A percentile compares a stretch with the other conserved stretches of the same genome.
These are phyloP conservation scores for Axinella damicornis DNA, from an alignment of 37 sponge, comb jelly and placozoan species.

Conservation along the genomic window DNA sequence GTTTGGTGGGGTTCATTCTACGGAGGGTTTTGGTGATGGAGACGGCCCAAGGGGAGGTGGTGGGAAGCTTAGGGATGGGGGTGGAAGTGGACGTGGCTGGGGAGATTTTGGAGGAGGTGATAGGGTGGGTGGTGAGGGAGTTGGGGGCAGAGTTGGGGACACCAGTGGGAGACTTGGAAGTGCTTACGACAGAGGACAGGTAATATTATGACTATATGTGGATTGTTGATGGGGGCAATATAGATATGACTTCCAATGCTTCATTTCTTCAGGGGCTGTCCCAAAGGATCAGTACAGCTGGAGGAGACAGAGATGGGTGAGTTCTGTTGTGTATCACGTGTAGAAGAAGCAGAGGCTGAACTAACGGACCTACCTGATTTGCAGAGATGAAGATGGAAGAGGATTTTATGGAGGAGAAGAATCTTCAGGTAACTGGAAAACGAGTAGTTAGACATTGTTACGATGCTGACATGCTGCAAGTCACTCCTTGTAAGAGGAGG, in stretches of 20 bases:
- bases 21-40: slow-evolving; percentile 21
- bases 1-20: slow-evolving; percentile 19
- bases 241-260: not conserved
- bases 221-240: not conserved
- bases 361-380: no score
- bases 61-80: not conserved
- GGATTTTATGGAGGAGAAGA: no score
- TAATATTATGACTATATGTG: no score
- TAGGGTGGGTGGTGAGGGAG: not conserved
- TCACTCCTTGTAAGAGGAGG: no score
- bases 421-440: no score
- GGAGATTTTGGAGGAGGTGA: not conserved
- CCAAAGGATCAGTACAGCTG: not conserved
- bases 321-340: no score
- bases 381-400: no score
- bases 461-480: no score
- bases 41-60: not conserved
- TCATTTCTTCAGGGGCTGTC: not conserved
- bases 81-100: not conserved
- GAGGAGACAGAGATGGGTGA: not conserved
- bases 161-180: not conserved
- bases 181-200: not conserved
- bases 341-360: no score
- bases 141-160: not conserved
- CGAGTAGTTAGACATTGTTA: no score